Evolutionary conservation across 2,113 vertebrate genomes (phyloP), one percentile per base, ranked within the genome.

Genomic region (Rafetus swinhoei): DNA sequence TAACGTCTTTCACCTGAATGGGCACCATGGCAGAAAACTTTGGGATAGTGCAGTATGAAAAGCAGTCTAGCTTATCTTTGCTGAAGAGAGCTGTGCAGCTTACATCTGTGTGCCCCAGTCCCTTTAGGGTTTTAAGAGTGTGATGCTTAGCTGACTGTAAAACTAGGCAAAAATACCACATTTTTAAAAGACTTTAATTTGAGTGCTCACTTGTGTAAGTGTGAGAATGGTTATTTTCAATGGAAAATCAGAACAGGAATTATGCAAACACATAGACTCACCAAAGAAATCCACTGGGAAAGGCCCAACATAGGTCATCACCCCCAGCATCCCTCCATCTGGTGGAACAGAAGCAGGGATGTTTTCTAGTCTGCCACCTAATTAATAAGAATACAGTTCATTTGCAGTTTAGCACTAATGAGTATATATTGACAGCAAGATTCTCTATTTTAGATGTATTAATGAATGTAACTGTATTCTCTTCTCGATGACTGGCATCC

Each of bases 361-460:
- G 85, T 96, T 97, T 94, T 91, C 74, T 94, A 93, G 96, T 97
- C 96, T 89, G 93, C 94, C 96, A 96, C 92, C 92, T 98, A 97
- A 98, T 98, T 97, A 98, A 98, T 97, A 97, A 97, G 95, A 97
- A 95, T 85, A 96, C 95, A 96, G 96, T 97, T 96, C 95, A 97
- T 97, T 96, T 96, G 94, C 93, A 97, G 86, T 91, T 98, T 86
- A 82, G 88, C 96, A 97, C 95, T 97, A 97, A 96, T 97, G 97
- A 98, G 94, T 92, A 86, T 94, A 94, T 96, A 97, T 96, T 97
- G 96, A 97, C 96, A 97, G 97, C 91, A 96, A 94, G 96, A 95
- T 92, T 95, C 97, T 96, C 97, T 95, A 96, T 98, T 97, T 98
- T 97, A 97, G 94, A 97, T 92, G 93, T 97, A 97, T 97, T 97